phyloP scores from a whole-genome alignment of 2,888 invertebrate species.

The Cheilosia variabilis region DNA sequence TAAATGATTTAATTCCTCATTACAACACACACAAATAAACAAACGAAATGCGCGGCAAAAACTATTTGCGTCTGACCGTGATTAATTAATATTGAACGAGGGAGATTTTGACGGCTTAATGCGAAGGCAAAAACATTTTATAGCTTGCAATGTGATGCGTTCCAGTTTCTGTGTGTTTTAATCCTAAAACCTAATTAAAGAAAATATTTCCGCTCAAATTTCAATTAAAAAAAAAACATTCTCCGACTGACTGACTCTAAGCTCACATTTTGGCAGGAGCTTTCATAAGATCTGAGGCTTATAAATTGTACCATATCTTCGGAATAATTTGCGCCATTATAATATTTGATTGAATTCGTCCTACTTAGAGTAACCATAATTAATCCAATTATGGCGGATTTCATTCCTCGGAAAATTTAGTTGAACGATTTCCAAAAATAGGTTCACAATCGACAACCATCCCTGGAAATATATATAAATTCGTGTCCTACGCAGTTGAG shows the following conservation, averaged over 20 bases:
- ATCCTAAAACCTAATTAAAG: too few relatives aligned
- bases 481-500: neutral
- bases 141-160: too few relatives aligned
- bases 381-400: conserved; percentile 47
- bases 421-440: conserved; percentile 23
- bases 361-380: conserved; percentile 32
- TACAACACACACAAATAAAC: neutral
- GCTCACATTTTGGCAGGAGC: too few relatives aligned
- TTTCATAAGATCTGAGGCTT: neutral
- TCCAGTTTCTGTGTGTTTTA: too few relatives aligned
- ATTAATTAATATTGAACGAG: neutral
- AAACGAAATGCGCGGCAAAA: neutral
- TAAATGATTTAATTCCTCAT: neutral
- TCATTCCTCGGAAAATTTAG: neutral
- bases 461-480: neutral
- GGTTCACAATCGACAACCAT: too few relatives aligned
- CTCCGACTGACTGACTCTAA: too few relatives aligned
- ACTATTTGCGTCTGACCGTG: neutral
- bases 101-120: neutral
- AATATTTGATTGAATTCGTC: conserved; percentile 45
- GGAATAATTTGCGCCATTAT: conserved; percentile 38
- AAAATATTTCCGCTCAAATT: too few relatives aligned
- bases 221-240: too few relatives aligned
- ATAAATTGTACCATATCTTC: neutral
- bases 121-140: too few relatives aligned